Evolutionary conservation across 2,113 vertebrate species (phyloP), one percentile per base, ranked within the genome.

Genomic region (Macrotus californicus): DNA sequence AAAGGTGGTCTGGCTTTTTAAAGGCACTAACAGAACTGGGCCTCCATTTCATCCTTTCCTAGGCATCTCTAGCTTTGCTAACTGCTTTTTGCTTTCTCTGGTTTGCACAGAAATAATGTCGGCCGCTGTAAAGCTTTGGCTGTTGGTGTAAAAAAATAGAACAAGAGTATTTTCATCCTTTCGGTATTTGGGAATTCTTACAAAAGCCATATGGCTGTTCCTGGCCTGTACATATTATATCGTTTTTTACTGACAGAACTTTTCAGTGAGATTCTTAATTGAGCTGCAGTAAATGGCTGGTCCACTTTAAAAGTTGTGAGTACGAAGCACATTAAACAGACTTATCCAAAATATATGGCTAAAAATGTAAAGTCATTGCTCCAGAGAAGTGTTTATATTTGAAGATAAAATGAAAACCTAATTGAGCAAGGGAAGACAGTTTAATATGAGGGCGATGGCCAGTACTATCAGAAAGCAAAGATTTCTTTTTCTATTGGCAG

Each of bases 21-120:
- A 90, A 69, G 52, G 96, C 66, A 72, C 89, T 97, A 89, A 97
- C 90, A 94, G 81, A 95, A 76, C 36, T 77, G 89, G 77, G 67
- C 15, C 22, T 95, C 18, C 26, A 2, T 89, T 94, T 96, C 41
- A 0, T 16, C 43, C 93, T 56, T 64, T 88, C 75, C 2, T 39
- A 41, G 85, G 16, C 34, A 34, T 93, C 52, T 82, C 3, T 52
- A n/a, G 86, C 82, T 94, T 61, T 82, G 43, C 95, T 95, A 84
- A 46, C 91, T 97, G 91, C 84, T 84, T 70, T 95, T 73, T 16
- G 6, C 89, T 94, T 75, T 94, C n/a, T 92, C 5, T 97, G 61
- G n/a, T 89, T 96, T 96, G 48, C 75, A 87, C 94, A 94, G 64
- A 96, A 83, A 6, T 50, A 59, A 31, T 54, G 75, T 77, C 36